These are phyloP conservation scores for Meandrusa payeni DNA, from an alignment of 2,888 invertebrate genomes.

Conservation along the genomic window DNA sequence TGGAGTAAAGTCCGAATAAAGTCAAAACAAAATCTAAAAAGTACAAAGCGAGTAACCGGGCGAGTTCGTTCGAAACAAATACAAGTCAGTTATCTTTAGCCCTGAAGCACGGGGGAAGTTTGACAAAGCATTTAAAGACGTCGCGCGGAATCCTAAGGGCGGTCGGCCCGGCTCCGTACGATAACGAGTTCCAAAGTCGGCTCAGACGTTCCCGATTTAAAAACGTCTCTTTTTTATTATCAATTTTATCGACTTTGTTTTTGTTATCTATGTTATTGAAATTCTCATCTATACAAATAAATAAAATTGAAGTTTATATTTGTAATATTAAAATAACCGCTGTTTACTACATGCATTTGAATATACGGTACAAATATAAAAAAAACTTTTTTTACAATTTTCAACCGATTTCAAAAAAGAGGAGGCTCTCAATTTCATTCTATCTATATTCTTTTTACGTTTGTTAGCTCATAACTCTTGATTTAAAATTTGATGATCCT, in stretches of 20 bases:
- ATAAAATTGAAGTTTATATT: too few species aligned
- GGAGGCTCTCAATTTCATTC: too few species aligned
- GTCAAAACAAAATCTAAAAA: slow-evolving; percentile 37
- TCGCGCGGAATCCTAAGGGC: slow-evolving; percentile 38
- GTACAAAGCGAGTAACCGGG: slow-evolving; percentile 37
- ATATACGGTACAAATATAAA: too few species aligned
- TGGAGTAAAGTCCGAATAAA: slow-evolving; percentile 29
- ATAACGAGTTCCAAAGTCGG: slow-evolving; percentile 66
- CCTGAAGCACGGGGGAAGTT: slow-evolving; percentile 44
- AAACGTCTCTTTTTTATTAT: slow-evolving; percentile 7
- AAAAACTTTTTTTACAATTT: too few species aligned
- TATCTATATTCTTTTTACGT: too few species aligned
- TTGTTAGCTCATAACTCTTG: too few species aligned
- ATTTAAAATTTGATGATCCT: too few species aligned
- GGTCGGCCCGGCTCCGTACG: slow-evolving; percentile 40
- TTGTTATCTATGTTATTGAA: too few species aligned
- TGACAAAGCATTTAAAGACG: slow-evolving; percentile 70
- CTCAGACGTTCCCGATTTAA: slow-evolving; percentile 33
- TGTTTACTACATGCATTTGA: too few species aligned
- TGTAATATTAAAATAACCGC: too few species aligned
- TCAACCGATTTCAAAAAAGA: too few species aligned
- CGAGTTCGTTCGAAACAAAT: slow-evolving; percentile 53
- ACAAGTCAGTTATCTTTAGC: slow-evolving; percentile 59
- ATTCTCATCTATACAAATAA: too few species aligned
- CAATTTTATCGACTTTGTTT: not conserved